These are phyloP conservation scores for Anisognathus igniventris DNA, from an alignment of 2,797 vertebrate species.

Conservation along the genomic window DNA sequence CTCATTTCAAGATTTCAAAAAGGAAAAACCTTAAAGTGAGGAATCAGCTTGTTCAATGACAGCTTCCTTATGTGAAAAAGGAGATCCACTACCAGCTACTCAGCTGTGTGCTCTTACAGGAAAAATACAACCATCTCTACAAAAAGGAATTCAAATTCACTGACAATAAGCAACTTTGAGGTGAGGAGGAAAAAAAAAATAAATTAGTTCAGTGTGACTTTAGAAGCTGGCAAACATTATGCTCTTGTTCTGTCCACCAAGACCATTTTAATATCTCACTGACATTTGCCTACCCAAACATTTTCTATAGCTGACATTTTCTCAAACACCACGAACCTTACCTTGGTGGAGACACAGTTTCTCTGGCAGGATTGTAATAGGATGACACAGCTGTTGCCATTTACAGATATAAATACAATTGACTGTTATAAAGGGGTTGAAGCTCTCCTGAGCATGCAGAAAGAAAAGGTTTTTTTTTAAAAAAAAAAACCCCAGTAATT, in stretches of 20 bases:
- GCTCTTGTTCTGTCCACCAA: not conserved
- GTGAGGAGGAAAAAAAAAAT: not conserved
- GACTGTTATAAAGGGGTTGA: not conserved
- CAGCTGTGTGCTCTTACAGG: not conserved
- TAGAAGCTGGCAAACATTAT: not conserved
- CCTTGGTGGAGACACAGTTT: not conserved
- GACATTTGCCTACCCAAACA: not conserved
- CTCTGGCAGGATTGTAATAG: not conserved
- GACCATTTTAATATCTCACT: not conserved
- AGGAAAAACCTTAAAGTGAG: not conserved
- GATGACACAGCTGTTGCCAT: not conserved
- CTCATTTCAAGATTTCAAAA: not conserved
- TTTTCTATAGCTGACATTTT: conserved; percentile 7
- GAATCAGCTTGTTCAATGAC: not conserved
- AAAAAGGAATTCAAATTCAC: not conserved
- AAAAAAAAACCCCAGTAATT: not conserved
- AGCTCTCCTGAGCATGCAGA: not conserved
- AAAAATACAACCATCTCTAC: not conserved
- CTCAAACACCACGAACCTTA: not conserved
- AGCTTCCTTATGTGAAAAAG: not conserved
- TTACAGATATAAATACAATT: not conserved
- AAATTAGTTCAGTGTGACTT: not conserved
- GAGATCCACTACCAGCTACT: not conserved
- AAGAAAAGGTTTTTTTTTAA: not conserved
- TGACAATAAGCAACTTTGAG: not conserved